phyloP scores from a whole-genome alignment of 2,888 invertebrate genomes.

The Bugula neritina region DNA sequence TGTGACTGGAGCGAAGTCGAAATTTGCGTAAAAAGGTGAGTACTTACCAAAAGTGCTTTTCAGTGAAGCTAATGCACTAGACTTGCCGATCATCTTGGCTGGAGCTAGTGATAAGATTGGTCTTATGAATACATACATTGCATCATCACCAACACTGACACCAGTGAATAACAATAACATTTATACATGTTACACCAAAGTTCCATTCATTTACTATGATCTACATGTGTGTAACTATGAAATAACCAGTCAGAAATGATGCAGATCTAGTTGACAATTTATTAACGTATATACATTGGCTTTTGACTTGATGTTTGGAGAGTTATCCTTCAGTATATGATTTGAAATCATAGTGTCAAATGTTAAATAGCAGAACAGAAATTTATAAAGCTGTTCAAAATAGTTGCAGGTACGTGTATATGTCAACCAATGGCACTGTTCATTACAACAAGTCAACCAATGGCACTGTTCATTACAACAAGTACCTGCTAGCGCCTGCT shows the following conservation, averaged over 20 bases:
- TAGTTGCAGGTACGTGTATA: too few species aligned
- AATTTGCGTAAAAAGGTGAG: background rate
- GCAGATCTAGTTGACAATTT: too few species aligned
- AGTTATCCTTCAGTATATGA: too few species aligned
- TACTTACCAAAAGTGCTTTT: slow-evolving; percentile 81
- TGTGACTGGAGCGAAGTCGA: too few species aligned
- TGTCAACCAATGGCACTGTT: background rate
- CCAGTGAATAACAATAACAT: background rate
- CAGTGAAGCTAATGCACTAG: slow-evolving; percentile 82
- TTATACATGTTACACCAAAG: background rate
- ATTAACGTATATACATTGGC: too few species aligned
- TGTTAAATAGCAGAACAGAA: too few species aligned
- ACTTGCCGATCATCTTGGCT: slow-evolving; percentile 66
- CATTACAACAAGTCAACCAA: background rate
- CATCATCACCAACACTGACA: slow-evolving; percentile 15
- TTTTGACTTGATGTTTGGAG: too few species aligned
- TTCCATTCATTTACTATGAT: too few species aligned
- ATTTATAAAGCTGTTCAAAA: too few species aligned
- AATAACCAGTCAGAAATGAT: too few species aligned
- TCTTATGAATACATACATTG: background rate
- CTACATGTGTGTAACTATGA: too few species aligned
- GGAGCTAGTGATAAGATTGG: slow-evolving; percentile 56
- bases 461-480: background rate
- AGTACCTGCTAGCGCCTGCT: slow-evolving; percentile 47
- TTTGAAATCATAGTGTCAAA: too few species aligned